Evolutionary conservation across 2,113 vertebrate genomes (phyloP).

Genomic region (Ramphastos sulfuratus): DNA sequence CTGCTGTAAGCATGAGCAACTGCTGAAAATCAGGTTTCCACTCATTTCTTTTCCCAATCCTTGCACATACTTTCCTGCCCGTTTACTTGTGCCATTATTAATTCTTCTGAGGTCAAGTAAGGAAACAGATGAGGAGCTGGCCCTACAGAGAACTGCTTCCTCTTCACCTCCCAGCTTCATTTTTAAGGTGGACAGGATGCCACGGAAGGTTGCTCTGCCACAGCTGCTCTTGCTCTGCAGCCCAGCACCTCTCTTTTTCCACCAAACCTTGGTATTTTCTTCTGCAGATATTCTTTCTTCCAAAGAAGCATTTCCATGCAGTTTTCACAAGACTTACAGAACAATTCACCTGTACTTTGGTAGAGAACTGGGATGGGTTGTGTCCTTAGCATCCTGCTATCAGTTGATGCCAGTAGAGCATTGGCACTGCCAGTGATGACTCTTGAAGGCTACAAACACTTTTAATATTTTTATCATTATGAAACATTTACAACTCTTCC

Average conservation of each 20-base stretch:
- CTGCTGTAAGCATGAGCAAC: not conserved
- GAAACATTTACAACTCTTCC: not conserved
- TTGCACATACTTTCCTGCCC: not conserved
- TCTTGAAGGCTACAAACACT: not conserved
- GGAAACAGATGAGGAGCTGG: not conserved
- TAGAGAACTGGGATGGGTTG: not conserved
- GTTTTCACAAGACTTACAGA: not conserved
- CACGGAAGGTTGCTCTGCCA: not conserved
- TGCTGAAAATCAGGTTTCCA: not conserved
- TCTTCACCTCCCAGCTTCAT: rapidly evolving
- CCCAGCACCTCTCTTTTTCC: not conserved
- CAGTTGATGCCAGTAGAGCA: not conserved
- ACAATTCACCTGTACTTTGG: not conserved
- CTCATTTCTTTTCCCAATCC: not conserved
- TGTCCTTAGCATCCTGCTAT: not conserved
- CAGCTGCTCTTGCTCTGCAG: not conserved
- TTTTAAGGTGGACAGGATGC: not conserved
- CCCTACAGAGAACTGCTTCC: not conserved
- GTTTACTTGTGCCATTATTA: not conserved
- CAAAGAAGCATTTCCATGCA: not conserved
- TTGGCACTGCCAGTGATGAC: not conserved
- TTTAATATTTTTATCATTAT: not conserved
- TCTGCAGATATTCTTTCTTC: not conserved
- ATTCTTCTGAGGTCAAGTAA: not conserved
- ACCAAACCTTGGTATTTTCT: not conserved